These are phyloP conservation scores for Oreohelix idahoensis DNA, from an alignment of 1,140 invertebrate genomes.

Conservation along the genomic window DNA sequence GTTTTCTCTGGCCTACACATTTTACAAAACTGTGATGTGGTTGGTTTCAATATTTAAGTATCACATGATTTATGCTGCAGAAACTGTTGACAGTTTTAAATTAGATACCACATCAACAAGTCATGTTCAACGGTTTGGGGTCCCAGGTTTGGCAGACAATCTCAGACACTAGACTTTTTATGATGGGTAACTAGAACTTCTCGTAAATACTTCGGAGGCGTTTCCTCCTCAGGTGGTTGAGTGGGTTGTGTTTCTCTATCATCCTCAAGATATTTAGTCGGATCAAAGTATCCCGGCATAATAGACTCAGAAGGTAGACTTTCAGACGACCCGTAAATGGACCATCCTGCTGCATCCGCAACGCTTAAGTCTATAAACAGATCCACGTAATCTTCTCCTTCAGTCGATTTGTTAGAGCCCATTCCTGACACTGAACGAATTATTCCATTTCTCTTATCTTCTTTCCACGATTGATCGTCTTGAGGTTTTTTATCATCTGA, in stretches of 20 bases:
- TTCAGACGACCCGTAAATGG: slow-evolving; percentile 44
- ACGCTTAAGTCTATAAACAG: slow-evolving; percentile 64
- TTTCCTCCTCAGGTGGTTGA: background rate
- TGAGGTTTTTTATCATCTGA: background rate
- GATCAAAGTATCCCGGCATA: slow-evolving; percentile 49
- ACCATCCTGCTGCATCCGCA: slow-evolving; percentile 50
- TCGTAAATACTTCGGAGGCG: background rate
- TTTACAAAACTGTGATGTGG: no score
- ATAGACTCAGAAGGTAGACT: slow-evolving; percentile 36
- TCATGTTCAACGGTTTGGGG: no score
- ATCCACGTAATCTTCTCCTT: slow-evolving; percentile 60
- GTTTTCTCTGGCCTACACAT: no score
- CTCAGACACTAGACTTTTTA: background rate
- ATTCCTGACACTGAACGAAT: background rate
- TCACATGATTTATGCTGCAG: no score
- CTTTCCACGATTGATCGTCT: background rate
- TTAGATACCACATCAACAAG: no score
- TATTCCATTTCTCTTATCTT: slow-evolving; percentile 23
- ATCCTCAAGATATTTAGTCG: slow-evolving; percentile 29
- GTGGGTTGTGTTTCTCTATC: background rate
- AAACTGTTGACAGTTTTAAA: no score
- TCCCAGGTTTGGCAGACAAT: no score
- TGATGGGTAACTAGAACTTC: background rate
- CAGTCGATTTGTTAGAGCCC: background rate
- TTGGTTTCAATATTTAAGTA: no score